Evolutionary conservation across 2,888 invertebrate species (phyloP).

Genomic region (Dascillus cervinus): DNA sequence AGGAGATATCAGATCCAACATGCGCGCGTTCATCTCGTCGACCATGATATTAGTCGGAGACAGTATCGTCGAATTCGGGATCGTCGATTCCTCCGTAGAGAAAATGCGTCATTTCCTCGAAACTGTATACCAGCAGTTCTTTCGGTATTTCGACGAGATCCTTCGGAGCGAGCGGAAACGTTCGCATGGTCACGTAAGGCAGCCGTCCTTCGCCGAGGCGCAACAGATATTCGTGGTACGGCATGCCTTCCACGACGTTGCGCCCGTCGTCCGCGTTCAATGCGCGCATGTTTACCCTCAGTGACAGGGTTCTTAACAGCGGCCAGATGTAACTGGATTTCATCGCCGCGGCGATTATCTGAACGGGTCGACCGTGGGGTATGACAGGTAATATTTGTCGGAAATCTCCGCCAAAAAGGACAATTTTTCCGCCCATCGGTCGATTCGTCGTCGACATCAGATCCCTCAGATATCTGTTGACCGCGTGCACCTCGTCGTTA

Average conservation of each 20-base stretch:
- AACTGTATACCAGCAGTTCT: neutral
- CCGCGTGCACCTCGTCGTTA: constrained; percentile 8
- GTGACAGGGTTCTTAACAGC: no score
- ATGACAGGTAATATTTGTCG: constrained; percentile 17
- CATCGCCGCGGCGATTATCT: no score
- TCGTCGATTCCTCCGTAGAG: neutral
- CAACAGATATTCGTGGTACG: no score
- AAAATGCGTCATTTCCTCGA: neutral
- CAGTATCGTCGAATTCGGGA: constrained; percentile 1
- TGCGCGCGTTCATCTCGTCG: constrained; percentile 5
- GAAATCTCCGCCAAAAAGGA: constrained; percentile 20
- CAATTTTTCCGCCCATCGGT: constrained; percentile 13
- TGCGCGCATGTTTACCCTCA: no score
- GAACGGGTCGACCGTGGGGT: constrained; percentile 7
- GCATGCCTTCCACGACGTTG: no score
- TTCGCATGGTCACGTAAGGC: no score
- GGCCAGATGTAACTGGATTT: no score
- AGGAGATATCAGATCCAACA: constrained; percentile 5
- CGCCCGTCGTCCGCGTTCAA: no score
- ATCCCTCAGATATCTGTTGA: constrained; percentile 12
- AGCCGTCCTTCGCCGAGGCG: no score
- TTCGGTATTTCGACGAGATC: constrained; percentile 13
- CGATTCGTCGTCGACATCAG: constrained; percentile 1
- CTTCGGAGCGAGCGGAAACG: no score
- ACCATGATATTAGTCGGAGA: constrained; percentile 8